These are phyloP conservation scores for Pheosia tremula DNA, from an alignment of 2,888 invertebrate species.

Conservation along the genomic window DNA sequence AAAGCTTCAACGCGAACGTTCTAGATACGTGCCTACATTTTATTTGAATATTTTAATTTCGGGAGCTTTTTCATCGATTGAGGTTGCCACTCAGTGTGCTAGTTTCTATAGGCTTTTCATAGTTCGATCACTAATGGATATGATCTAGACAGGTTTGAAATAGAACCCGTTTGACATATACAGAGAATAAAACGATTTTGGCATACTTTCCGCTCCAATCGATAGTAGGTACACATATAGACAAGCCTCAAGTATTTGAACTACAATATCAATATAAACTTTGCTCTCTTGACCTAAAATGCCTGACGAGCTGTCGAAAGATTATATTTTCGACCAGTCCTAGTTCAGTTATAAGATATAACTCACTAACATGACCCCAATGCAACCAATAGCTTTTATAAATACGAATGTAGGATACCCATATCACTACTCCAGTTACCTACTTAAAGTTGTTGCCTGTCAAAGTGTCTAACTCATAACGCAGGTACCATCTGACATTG, in stretches of 20 bases:
- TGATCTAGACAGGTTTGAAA: neutral
- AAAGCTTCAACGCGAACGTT: conserved; percentile 52
- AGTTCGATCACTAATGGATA: conserved; percentile 7
- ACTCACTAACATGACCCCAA: conserved; percentile 9
- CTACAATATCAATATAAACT: no score
- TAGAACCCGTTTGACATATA: neutral
- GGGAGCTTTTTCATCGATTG: conserved; percentile 36
- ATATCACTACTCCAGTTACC: conserved; percentile 58
- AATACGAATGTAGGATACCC: conserved; percentile 51
- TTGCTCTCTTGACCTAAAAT: neutral
- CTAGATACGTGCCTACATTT: conserved; percentile 38
- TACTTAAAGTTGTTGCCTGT: conserved; percentile 61
- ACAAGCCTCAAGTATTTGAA: no score
- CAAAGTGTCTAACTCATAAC: conserved; percentile 75
- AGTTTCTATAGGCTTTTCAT: conserved; percentile 14
- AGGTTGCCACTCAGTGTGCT: conserved; percentile 20
- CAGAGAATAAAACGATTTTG: neutral
- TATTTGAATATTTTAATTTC: conserved; percentile 55
- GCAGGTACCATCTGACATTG: conserved; percentile 49
- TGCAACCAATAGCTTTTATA: conserved; percentile 29
- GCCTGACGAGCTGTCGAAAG: neutral
- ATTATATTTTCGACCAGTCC: neutral
- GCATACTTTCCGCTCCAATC: no score
- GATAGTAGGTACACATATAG: no score
- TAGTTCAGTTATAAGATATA: conserved; percentile 4